A percentile compares a stretch with the other conserved stretches of the same genome.
These are phyloP conservation scores for Chrysolina oricalcia DNA, from an alignment of 2,888 invertebrate species.

Conservation along the genomic window DNA sequence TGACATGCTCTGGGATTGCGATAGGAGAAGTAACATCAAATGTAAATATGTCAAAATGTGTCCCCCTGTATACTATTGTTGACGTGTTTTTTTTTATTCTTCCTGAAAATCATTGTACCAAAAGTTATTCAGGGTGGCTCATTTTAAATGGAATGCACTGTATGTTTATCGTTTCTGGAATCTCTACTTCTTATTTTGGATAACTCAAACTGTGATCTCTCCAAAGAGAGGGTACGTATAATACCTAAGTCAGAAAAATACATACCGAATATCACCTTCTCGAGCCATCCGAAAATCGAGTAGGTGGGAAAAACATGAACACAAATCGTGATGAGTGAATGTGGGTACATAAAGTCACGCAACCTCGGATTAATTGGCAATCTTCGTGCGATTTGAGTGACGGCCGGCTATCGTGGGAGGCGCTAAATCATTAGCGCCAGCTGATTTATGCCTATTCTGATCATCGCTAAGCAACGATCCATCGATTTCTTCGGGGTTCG, in stretches of 20 bases:
- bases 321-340: constrained; percentile 57
- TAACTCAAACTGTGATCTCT: too few species aligned
- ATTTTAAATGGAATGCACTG: too few species aligned
- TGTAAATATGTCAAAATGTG: too few species aligned
- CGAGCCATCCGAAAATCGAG: not conserved
- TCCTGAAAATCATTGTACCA: too few species aligned
- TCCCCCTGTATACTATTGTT: too few species aligned
- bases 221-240: not conserved
- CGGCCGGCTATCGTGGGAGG: constrained; percentile 63
- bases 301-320: constrained; percentile 40
- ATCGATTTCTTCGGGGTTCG: constrained; percentile 33
- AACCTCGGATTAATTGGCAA: constrained; percentile 61
- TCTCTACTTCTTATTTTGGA: too few species aligned
- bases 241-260: not conserved
- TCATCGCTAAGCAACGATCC: constrained; percentile 47
- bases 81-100: too few species aligned
- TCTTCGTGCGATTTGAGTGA: constrained; percentile 61
- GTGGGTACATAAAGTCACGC: constrained; percentile 60
- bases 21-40: too few species aligned
- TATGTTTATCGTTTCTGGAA: too few species aligned
- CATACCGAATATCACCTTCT: constrained; percentile 7
- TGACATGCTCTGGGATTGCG: too few species aligned
- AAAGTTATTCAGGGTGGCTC: too few species aligned
- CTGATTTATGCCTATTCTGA: constrained; percentile 60
- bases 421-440: constrained; percentile 62